Evolutionary conservation across 2,888 invertebrate species (phyloP).

Genomic region (Lasioglossum vierecki): DNA sequence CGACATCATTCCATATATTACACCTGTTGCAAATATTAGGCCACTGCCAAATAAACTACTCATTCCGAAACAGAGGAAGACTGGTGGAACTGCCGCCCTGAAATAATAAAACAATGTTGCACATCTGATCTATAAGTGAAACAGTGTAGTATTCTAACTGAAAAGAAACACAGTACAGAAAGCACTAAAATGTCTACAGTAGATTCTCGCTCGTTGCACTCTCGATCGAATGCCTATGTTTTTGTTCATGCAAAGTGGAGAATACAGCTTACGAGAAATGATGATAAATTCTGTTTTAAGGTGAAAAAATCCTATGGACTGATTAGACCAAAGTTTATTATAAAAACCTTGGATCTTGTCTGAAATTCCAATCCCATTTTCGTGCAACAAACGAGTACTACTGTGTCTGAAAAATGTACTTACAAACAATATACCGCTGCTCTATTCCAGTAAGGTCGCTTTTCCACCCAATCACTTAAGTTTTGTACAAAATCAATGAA

Average conservation of each 20-base stretch:
- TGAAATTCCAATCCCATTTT: not conserved
- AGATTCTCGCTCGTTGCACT: not conserved
- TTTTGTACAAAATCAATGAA: conserved; percentile 97
- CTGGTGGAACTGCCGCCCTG: conserved; percentile 92
- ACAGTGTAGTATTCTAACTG: not conserved
- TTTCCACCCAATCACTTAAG: conserved; percentile 92
- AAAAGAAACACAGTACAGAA: conserved; percentile 18
- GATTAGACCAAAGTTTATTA: too few relatives aligned
- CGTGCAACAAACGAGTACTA: not conserved
- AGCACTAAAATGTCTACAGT: not conserved
- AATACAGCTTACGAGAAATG: too few relatives aligned
- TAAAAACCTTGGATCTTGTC: too few relatives aligned
- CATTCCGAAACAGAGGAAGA: conserved; percentile 90
- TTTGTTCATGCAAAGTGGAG: too few relatives aligned
- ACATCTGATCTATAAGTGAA: not conserved
- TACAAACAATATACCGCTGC: conserved; percentile 94
- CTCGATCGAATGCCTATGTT: not conserved
- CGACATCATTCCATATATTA: conserved; percentile 97
- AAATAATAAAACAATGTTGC: conserved; percentile 65
- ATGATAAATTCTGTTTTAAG: too few relatives aligned
- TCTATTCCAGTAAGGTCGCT: conserved; percentile 95
- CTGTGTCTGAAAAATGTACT: conserved; percentile 82
- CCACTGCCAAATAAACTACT: conserved; percentile 93
- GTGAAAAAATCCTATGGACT: too few relatives aligned
- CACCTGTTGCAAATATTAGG: conserved; percentile 94